Base-by-base conservation (phyloP, 2,797 vertebrate genomes). In the Distichodus sexfasciatus region DNA sequence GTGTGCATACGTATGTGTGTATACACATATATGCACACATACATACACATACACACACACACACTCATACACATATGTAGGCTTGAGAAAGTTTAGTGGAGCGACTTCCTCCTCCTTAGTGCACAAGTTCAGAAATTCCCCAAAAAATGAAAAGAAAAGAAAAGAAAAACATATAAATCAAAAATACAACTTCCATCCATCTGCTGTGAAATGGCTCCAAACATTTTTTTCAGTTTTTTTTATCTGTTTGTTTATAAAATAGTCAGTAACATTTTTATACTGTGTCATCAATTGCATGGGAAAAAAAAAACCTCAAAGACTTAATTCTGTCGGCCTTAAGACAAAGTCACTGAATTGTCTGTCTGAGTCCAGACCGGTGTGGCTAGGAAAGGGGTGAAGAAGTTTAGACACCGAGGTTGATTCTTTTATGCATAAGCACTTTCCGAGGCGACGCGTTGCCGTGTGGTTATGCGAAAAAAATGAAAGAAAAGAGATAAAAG, bases 341-440 rank as follows among this genome's bases (percentile, higher is more conserved):
- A 43, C 81, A 81, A 80, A 81, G 84, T 86, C 78, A 86, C 81
- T 77, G 84, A 85, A 80, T 85, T 80, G 82, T 80, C 83, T 85
- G 65, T 80, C 83, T 87, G 65, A 88, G 86, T 83, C 82, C 86
- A 86, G 81, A 87, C 80, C 81, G 80, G 84, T 80, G 73, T 76
- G 77, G 74, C 31, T 17, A 54, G 57, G 12, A 53, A 65, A 29
- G 62, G 46, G 38, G 35, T 80, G 80, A 81, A 85, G 77, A 78
- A 81, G 54, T 51, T 41, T 26, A 83, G 81, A 82, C 72, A 86
- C 83, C 82, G 71, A 78, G 72, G 75, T 70, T 64, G 68, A 85
- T 83, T 86, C 71, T 61, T 84, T 82, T 84, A 87, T 90, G 88
- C 88, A 88, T 89, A 84, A 86, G 84, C 82, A 89, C 82, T 84